These are phyloP conservation scores for Amphiura filiformis DNA, from an alignment of 35 echinoderm and acorn worm genomes.

Conservation along the genomic window DNA sequence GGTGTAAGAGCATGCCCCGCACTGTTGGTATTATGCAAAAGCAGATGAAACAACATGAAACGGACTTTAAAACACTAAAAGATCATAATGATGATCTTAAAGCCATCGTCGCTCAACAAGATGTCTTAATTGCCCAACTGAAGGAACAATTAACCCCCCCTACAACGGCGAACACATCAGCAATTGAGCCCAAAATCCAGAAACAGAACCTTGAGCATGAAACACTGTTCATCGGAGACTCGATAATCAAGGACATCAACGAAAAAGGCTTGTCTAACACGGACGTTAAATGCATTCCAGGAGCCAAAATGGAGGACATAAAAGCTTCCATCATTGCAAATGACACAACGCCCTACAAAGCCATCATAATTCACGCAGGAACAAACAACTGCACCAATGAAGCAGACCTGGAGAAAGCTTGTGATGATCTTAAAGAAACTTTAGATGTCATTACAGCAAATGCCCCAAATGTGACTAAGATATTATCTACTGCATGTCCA, in stretches of 20 bases:
- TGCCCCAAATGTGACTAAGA: neutral
- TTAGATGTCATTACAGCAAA: neutral
- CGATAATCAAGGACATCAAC: neutral
- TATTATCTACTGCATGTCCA: neutral
- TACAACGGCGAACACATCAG: no score
- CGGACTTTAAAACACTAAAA: neutral
- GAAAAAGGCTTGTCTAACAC: neutral
- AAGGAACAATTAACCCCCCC: neutral
- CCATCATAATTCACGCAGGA: neutral
- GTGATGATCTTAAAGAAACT: neutral
- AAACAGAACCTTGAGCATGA: neutral
- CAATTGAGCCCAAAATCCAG: neutral
- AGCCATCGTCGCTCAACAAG: neutral
- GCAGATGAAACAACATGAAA: neutral
- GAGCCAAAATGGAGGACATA: neutral
- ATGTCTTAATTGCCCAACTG: neutral
- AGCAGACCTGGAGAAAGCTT: neutral
- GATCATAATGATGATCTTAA: neutral
- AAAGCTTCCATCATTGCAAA: neutral
- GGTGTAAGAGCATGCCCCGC: neutral
- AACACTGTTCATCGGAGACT: neutral
- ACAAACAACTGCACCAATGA: neutral
- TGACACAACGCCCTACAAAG: neutral
- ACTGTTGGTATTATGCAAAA: neutral
- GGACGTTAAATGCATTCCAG: neutral